Evolutionary conservation across 2,113 vertebrate species (phyloP).

Genomic region (Podarcis cretensis): DNA sequence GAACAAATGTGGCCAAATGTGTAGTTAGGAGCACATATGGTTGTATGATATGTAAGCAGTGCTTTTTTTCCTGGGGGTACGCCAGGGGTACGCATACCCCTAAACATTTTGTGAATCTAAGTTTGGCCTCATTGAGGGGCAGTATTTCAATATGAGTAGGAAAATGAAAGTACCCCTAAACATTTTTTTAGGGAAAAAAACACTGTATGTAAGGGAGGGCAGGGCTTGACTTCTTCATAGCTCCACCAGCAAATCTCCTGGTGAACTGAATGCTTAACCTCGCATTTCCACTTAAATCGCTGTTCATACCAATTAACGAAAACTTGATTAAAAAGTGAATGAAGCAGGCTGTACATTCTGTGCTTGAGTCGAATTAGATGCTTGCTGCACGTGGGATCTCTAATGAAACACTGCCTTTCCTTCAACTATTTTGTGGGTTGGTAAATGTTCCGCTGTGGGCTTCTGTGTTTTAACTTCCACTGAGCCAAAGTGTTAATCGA

Average conservation of each 20-base stretch:
- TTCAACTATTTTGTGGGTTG: slow-evolving; percentile 60
- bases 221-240: not conserved
- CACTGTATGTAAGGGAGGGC: not conserved
- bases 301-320: not conserved
- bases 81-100: no score
- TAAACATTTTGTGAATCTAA: no score
- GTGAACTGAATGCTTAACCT: not conserved
- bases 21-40: not conserved
- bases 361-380: slow-evolving; percentile 49
- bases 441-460: slow-evolving; percentile 47
- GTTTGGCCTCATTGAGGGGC: no score
- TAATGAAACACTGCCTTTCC: slow-evolving; percentile 53
- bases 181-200: no score
- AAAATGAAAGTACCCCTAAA: no score
- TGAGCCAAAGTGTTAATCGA: slow-evolving; percentile 58
- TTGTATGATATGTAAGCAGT: not conserved
- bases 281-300: not conserved
- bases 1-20: slow-evolving; percentile 6
- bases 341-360: slow-evolving; percentile 13
- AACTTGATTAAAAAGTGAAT: not conserved
- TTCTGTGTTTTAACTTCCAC: slow-evolving; percentile 64
- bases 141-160: no score
- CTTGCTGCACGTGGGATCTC: slow-evolving; percentile 32
- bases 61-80: no score
- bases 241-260: not conserved